Percentiles rank a stretch among this genome's conserved stretches.
These are phyloP conservation scores for Oreochromis tanganicae DNA, from an alignment of 2,113 vertebrate genomes.

Conservation along the genomic window DNA sequence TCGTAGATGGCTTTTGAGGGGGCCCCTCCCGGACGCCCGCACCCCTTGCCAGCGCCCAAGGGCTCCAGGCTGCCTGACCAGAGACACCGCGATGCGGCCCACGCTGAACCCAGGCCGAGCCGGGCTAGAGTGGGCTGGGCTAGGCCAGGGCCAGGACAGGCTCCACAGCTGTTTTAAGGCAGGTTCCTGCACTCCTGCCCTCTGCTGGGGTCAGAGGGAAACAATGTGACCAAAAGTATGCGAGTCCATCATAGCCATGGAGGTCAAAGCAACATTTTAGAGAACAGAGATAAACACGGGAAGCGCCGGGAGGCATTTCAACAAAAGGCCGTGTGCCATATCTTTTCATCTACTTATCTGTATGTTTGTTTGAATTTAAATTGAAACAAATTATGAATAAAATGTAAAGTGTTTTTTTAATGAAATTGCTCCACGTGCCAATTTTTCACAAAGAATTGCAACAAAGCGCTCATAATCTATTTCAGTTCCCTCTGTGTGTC, in stretches of 20 bases:
- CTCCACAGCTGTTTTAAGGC: slow-evolving; percentile 1
- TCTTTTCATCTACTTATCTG: neutral
- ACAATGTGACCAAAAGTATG: neutral
- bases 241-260: neutral
- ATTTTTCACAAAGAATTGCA: neutral
- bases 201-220: slow-evolving; percentile 59
- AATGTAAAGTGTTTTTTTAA: neutral
- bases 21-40: slow-evolving; percentile 78
- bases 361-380: neutral
- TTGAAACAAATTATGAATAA: neutral
- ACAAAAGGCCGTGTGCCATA: neutral
- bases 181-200: slow-evolving; percentile 62
- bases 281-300: neutral
- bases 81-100: slow-evolving; percentile 78
- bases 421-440: neutral
- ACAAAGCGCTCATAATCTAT: neutral
- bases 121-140: slow-evolving; percentile 58
- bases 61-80: slow-evolving; percentile 85
- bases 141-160: slow-evolving; percentile 27
- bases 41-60: slow-evolving; percentile 81
- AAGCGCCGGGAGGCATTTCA: neutral
- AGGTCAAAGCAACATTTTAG: neutral
- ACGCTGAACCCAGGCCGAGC: slow-evolving; percentile 70
- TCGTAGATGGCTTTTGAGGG: slow-evolving; percentile 80
- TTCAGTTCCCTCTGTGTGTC: neutral